Percentiles rank a stretch among this genome's conserved stretches.
phyloP scores from a whole-genome alignment of 2,888 invertebrate species.

The Pyrrhosoma nymphula region DNA sequence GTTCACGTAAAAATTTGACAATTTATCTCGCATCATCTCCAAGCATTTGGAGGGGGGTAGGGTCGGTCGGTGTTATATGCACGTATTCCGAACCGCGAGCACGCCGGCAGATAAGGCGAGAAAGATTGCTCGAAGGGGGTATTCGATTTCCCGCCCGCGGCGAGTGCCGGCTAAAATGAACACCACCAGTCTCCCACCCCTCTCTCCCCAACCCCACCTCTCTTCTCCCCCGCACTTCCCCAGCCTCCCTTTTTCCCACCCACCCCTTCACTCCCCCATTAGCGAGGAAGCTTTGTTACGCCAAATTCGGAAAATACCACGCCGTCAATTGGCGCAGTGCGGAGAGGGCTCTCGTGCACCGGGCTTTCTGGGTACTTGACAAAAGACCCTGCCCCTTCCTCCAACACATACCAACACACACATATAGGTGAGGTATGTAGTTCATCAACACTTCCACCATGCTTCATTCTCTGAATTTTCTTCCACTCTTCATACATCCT shows the following conservation, averaged over 20 bases:
- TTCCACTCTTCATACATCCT: too few relatives aligned
- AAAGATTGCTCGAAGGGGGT: not conserved
- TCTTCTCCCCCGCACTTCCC: too few relatives aligned
- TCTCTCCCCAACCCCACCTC: not conserved
- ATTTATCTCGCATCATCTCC: conserved; percentile 27
- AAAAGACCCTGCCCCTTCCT: not conserved
- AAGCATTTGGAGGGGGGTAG: not conserved
- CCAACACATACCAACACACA: too few relatives aligned
- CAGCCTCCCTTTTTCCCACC: too few relatives aligned
- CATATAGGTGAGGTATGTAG: too few relatives aligned
- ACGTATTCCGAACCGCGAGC: not conserved
- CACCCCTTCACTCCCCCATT: not conserved
- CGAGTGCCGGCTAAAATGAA: not conserved
- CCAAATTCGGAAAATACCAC: not conserved
- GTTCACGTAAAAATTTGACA: not conserved
- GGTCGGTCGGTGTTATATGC: not conserved
- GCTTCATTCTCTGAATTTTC: too few relatives aligned
- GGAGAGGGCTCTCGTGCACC: not conserved
- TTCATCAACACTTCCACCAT: too few relatives aligned
- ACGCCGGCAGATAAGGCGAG: not conserved
- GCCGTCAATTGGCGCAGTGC: conserved; percentile 22
- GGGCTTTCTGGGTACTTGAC: not conserved
- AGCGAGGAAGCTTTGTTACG: not conserved
- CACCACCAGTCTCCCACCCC: not conserved
- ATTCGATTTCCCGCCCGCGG: not conserved